These are phyloP conservation scores for Disparrhopalites patrizii DNA, from an alignment of 2,888 invertebrate genomes.

Conservation along the genomic window DNA sequence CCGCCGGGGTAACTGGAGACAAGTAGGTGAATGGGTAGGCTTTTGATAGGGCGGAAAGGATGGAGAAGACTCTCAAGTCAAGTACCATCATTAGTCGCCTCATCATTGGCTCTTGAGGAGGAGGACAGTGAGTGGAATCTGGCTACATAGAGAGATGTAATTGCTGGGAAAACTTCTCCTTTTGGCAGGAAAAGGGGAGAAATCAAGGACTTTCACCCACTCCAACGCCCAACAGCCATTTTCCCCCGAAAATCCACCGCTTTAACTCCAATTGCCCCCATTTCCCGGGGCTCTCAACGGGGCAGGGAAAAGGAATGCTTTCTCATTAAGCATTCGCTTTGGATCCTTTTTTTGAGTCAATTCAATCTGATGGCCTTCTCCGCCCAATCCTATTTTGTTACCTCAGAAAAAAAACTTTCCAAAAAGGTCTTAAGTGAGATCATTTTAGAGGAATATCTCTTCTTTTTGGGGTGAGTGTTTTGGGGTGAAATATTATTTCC, in stretches of 20 bases:
- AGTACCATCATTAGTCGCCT: conserved; percentile 20
- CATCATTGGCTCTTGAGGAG: conserved; percentile 16
- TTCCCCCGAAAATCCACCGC: neutral
- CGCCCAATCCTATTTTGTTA: too few relatives aligned
- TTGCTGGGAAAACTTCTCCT: conserved; percentile 7
- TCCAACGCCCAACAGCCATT: neutral
- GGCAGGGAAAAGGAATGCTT: neutral
- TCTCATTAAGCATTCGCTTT: neutral
- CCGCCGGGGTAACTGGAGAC: neutral
- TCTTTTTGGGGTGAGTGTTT: too few relatives aligned
- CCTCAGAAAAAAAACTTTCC: too few relatives aligned
- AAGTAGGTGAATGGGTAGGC: conserved; percentile 4
- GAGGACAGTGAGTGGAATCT: too few relatives aligned
- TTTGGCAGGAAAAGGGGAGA: neutral
- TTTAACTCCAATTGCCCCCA: neutral
- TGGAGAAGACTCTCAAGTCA: conserved; percentile 13
- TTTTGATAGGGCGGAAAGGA: conserved; percentile 12
- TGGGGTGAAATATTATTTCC: too few relatives aligned
- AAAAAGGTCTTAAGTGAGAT: too few relatives aligned
- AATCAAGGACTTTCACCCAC: neutral
- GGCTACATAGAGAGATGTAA: conserved; percentile 23
- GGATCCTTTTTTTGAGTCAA: neutral
- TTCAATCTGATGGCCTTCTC: neutral
- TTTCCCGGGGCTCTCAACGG: too few relatives aligned
- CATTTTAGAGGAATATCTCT: too few relatives aligned